phyloP scores from a whole-genome alignment of 2,888 invertebrate species.

The Clepsis dumicolana region DNA sequence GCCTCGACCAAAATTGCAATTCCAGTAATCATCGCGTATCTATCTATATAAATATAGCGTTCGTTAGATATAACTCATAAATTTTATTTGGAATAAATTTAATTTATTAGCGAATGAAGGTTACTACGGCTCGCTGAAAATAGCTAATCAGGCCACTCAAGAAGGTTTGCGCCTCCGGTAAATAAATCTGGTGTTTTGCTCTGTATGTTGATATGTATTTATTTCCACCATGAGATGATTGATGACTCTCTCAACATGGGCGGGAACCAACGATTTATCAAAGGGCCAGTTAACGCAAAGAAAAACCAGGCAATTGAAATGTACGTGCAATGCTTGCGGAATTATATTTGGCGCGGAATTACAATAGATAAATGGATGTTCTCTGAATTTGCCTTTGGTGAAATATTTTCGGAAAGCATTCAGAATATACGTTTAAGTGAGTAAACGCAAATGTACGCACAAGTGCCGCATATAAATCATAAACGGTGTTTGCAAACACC shows the following conservation, averaged over 20 bases:
- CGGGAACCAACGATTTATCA: conserved; percentile 17
- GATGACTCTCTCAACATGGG: conserved; percentile 15
- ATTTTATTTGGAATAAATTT: not conserved
- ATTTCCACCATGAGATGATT: conserved; percentile 19
- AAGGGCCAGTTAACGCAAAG: conserved; percentile 14
- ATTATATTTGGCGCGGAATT: conserved; percentile 8
- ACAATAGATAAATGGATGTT: conserved; percentile 11
- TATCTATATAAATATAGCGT: too few species aligned
- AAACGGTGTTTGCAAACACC: conserved; percentile 9
- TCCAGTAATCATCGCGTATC: too few species aligned
- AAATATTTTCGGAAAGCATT: conserved; percentile 6
- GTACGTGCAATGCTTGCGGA: conserved; percentile 21
- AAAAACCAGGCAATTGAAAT: conserved; percentile 25
- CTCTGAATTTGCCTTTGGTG: not conserved
- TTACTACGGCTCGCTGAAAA: not conserved
- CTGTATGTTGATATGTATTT: not conserved
- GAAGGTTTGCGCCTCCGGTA: not conserved
- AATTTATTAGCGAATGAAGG: not conserved
- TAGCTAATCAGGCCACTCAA: not conserved
- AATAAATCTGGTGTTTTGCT: conserved; percentile 6
- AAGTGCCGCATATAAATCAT: conserved; percentile 20
- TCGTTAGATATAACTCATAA: not conserved
- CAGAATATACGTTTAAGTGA: not conserved
- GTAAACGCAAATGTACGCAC: conserved; percentile 3
- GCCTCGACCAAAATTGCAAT: too few species aligned